Evolutionary conservation across 2,888 invertebrate genomes (phyloP).

Genomic region (Caenorhabditis macrosperma): DNA sequence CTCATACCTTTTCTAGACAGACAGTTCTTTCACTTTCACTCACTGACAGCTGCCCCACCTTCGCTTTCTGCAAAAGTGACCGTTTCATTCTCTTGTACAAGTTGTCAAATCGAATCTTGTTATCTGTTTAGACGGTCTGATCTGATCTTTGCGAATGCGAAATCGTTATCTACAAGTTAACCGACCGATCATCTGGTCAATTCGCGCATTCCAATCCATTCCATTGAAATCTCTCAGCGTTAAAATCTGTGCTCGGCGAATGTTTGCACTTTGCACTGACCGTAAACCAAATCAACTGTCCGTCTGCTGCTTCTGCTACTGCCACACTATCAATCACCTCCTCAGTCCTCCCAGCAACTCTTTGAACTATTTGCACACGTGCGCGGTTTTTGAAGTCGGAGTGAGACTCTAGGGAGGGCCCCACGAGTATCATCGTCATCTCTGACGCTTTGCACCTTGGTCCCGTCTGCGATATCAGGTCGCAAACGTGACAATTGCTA

Average conservation of each 20-base stretch:
- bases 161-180: no score
- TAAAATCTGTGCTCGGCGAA: no score
- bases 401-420: conserved; percentile 2
- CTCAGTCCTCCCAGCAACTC: conserved; percentile 5
- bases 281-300: conserved; percentile 23
- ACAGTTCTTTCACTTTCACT: background rate
- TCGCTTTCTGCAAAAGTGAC: background rate
- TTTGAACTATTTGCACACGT: conserved; percentile 56
- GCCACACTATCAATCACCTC: no score
- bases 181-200: no score
- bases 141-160: no score
- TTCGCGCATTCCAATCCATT: no score
- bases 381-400: conserved; percentile 27
- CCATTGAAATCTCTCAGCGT: no score
- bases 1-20: background rate
- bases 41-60: background rate
- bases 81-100: background rate
- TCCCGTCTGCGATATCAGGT: conserved; percentile 47
- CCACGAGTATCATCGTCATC: conserved; percentile 15
- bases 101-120: no score
- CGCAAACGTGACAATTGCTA: conserved; percentile 54
- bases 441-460: conserved; percentile 60
- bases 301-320: no score
- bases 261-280: conserved; percentile 43
- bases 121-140: no score